Evolutionary conservation across 2,888 invertebrate genomes (phyloP).

Genomic region (Phragmatobia fuliginosa): DNA sequence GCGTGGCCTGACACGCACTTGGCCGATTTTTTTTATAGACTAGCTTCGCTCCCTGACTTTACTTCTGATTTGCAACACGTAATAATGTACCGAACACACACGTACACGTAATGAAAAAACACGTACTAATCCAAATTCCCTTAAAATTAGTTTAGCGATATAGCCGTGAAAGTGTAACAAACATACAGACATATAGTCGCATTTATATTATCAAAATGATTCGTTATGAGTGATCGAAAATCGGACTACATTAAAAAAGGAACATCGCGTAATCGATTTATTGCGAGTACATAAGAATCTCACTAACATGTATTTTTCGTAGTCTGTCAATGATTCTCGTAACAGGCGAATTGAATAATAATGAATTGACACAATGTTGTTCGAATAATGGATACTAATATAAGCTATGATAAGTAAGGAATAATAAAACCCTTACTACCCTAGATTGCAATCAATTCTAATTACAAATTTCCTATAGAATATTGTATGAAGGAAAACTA

Average conservation of each 20-base stretch:
- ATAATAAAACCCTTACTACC: neutral
- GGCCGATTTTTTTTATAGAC: no score
- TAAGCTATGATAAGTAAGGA: neutral
- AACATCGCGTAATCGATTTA: conserved; percentile 4
- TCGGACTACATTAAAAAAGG: neutral
- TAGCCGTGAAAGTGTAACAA: neutral
- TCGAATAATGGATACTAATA: neutral
- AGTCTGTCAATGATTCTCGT: conserved; percentile 17
- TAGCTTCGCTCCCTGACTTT: no score
- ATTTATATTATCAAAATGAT: neutral
- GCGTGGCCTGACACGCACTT: no score
- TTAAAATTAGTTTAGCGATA: neutral
- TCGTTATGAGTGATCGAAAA: neutral
- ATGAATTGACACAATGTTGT: conserved; percentile 18
- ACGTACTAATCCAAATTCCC: no score
- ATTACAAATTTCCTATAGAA: neutral
- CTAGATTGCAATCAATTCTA: neutral
- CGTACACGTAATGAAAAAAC: no score
- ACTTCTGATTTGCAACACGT: no score
- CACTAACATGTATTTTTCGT: conserved; percentile 11
- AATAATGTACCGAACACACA: no score
- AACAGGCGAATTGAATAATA: conserved; percentile 9
- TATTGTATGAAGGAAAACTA: no score
- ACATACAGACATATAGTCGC: neutral
- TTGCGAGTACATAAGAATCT: conserved; percentile 1